phyloP scores from a whole-genome alignment of 2,113 vertebrate genomes.

The Mirza zaza region DNA sequence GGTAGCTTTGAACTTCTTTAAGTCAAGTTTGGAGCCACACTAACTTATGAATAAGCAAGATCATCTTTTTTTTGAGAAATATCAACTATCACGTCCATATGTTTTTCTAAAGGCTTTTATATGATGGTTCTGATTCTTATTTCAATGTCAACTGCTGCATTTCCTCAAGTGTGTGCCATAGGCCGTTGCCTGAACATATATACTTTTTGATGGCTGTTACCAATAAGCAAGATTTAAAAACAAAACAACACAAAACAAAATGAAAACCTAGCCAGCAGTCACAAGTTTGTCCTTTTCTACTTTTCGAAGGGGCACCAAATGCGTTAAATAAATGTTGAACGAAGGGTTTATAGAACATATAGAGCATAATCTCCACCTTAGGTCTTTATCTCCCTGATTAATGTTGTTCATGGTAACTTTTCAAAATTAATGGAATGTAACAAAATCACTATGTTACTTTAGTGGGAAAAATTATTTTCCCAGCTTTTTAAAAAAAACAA shows the following conservation, averaged over 20 bases:
- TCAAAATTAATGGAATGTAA: background rate
- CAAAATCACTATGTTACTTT: background rate
- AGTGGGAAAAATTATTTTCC: background rate
- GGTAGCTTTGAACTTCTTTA: background rate
- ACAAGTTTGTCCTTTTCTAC: conserved; percentile 59
- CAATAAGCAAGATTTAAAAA: conserved; percentile 59
- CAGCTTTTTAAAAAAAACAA: background rate
- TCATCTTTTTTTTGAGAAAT: background rate
- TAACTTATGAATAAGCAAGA: background rate
- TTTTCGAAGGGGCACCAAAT: conserved; percentile 42
- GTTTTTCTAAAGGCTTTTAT: background rate
- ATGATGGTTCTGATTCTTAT: conserved; percentile 35
- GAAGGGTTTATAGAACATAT: background rate
- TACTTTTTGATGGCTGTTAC: conserved; percentile 61
- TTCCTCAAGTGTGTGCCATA: conserved; percentile 72
- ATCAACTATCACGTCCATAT: too few species aligned
- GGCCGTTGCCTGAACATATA: conserved; percentile 56
- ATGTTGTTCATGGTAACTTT: background rate
- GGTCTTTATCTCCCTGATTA: background rate
- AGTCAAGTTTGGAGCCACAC: background rate
- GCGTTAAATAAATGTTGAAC: background rate
- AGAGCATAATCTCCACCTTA: background rate
- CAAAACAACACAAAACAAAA: conserved; percentile 26
- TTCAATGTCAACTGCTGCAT: conserved; percentile 32
- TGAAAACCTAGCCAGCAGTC: conserved; percentile 67